These are phyloP conservation scores for Dilophus febrilis DNA, from an alignment of 2,888 invertebrate genomes.

Conservation along the genomic window DNA sequence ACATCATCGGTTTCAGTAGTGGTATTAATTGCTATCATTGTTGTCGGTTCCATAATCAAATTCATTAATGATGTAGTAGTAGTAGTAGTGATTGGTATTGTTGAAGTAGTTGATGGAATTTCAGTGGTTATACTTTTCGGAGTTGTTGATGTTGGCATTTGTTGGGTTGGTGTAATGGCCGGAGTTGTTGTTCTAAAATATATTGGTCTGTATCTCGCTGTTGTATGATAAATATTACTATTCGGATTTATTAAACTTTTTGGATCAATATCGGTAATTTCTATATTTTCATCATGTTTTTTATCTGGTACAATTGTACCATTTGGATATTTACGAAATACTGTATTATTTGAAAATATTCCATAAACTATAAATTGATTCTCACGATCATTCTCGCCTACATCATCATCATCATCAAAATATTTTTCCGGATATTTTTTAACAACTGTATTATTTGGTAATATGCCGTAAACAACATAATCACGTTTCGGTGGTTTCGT, in stretches of 20 bases:
- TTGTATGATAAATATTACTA: conserved; percentile 13
- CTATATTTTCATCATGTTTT: conserved; percentile 35
- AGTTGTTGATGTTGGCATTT: background rate
- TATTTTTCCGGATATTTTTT: conserved; percentile 42
- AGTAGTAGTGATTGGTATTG: background rate
- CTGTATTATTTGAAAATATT: conserved; percentile 60
- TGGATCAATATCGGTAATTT: conserved; percentile 41
- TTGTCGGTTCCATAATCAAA: background rate
- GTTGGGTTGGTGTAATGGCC: background rate
- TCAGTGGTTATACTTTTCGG: background rate
- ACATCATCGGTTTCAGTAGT: too few species aligned
- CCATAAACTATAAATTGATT: conserved; percentile 47
- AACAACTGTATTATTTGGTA: conserved; percentile 63
- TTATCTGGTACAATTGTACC: conserved; percentile 57
- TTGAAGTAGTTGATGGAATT: background rate
- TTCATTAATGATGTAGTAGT: background rate
- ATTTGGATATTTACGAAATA: conserved; percentile 64
- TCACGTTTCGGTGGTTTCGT: conserved; percentile 38
- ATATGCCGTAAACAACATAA: conserved; percentile 57
- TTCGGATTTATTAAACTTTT: conserved; percentile 40
- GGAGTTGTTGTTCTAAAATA: background rate
- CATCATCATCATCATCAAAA: conserved; percentile 30
- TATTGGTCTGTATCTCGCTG: background rate
- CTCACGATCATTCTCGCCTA: conserved; percentile 29
- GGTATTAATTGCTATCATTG: background rate